A percentile compares a stretch with the other conserved stretches of the same genome.
phyloP scores from a whole-genome alignment of 2,113 vertebrate species.

The Entosphenus tridentatus region DNA sequence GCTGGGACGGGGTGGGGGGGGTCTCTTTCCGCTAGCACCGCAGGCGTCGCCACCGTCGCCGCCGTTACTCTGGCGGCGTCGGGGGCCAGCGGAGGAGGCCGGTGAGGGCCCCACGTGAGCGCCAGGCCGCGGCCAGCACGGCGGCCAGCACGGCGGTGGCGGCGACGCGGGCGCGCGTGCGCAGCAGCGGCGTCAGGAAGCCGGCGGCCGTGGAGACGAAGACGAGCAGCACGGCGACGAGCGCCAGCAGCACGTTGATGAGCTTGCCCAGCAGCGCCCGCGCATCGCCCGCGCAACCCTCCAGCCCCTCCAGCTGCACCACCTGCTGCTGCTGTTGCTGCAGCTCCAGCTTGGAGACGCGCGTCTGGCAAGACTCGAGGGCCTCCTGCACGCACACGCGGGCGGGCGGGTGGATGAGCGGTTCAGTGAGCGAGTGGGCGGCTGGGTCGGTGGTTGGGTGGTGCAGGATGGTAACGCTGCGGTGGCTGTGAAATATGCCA shows the following conservation, averaged over 20 bases:
- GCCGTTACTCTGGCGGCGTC: too few species aligned
- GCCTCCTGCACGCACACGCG: slow-evolving; percentile 36
- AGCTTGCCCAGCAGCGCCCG: slow-evolving; percentile 81
- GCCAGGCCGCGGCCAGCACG: slow-evolving; percentile 68
- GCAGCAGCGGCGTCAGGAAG: slow-evolving; percentile 83
- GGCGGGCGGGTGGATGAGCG: too few species aligned
- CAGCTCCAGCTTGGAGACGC: slow-evolving; percentile 96
- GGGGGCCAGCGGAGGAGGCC: too few species aligned
- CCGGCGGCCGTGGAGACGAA: slow-evolving; percentile 89
- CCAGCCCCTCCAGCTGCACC: slow-evolving; percentile 82
- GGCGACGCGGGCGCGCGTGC: slow-evolving; percentile 71
- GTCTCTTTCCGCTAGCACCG: too few species aligned
- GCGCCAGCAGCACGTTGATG: slow-evolving; percentile 81
- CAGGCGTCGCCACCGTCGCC: too few species aligned
- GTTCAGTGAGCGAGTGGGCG: too few species aligned
- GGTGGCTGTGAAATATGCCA: too few species aligned
- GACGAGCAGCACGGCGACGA: slow-evolving; percentile 85
- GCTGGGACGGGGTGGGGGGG: too few species aligned
- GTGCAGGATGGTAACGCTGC: too few species aligned
- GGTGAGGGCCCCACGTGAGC: too few species aligned
- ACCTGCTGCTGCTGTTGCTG: slow-evolving; percentile 98
- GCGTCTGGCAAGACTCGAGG: slow-evolving; percentile 78
- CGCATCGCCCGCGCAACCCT: slow-evolving; percentile 46
- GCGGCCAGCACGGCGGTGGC: slow-evolving; percentile 67
- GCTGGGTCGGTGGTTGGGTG: too few species aligned